These are phyloP conservation scores for Mus pahari DNA, from an alignment of 2,113 vertebrate genomes.

Conservation along the genomic window DNA sequence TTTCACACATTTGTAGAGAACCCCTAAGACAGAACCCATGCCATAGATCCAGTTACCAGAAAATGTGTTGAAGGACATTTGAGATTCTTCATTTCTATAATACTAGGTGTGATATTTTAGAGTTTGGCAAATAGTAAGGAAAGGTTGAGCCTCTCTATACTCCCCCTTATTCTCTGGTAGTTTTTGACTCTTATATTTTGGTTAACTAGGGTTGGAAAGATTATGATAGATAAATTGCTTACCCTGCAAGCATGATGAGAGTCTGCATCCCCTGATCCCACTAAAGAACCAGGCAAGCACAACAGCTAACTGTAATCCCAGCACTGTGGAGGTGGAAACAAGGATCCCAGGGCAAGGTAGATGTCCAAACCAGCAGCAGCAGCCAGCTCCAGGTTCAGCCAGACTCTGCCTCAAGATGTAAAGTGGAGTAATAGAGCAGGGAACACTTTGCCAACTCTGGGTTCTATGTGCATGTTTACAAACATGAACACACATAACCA, in stretches of 20 bases:
- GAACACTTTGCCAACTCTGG: fast-evolving
- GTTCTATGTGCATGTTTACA: neutral
- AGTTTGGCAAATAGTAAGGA: neutral
- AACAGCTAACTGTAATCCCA: neutral
- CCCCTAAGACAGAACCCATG: neutral
- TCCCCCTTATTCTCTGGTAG: neutral
- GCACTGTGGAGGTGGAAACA: too few relatives aligned
- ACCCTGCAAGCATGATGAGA: neutral
- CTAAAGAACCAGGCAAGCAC: neutral
- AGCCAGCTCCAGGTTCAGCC: neutral
- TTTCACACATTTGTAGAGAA: slow-evolving; percentile 13
- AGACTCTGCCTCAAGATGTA: neutral
- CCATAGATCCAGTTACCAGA: neutral
- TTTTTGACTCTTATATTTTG: slow-evolving; percentile 8
- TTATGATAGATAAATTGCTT: neutral
- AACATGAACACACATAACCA: too few relatives aligned
- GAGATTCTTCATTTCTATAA: neutral
- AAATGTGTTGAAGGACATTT: neutral
- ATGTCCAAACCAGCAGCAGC: neutral
- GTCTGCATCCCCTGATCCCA: neutral
- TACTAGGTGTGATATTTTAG: neutral
- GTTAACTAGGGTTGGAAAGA: neutral
- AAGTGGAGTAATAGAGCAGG: too few relatives aligned
- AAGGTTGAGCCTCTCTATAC: neutral
- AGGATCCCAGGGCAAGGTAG: neutral